Evolutionary conservation across 2,888 invertebrate species (phyloP).

Genomic region (Acrocyrtus sp.): DNA sequence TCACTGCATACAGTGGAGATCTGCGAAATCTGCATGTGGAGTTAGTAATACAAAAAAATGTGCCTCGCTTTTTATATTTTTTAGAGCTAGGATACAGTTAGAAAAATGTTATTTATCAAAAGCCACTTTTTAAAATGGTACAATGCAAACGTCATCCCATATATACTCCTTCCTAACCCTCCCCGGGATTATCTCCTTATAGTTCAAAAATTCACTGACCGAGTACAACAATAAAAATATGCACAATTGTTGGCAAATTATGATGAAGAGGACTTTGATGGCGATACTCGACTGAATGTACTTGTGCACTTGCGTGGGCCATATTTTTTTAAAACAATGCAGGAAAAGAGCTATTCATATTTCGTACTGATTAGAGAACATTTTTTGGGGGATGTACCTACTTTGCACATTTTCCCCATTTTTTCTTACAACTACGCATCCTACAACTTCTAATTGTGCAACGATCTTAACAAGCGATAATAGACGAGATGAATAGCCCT

Average conservation of each 20-base stretch:
- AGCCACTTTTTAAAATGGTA: too few relatives aligned
- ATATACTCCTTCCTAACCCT: not conserved
- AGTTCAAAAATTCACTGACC: slow-evolving; percentile 29
- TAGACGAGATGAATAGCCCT: not conserved
- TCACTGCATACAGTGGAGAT: too few relatives aligned
- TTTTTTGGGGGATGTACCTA: too few relatives aligned
- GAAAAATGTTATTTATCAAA: slow-evolving; percentile 18
- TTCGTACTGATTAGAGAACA: too few relatives aligned
- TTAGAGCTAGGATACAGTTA: slow-evolving; percentile 36
- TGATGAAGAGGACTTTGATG: not conserved
- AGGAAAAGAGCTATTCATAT: not conserved
- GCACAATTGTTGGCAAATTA: too few relatives aligned
- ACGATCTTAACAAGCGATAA: not conserved
- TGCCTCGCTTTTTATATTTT: not conserved
- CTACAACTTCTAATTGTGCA: not conserved
- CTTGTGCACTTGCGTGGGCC: not conserved
- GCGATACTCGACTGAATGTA: too few relatives aligned
- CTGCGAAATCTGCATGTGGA: too few relatives aligned
- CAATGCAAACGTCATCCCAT: slow-evolving; percentile 10
- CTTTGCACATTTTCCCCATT: not conserved
- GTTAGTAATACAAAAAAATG: too few relatives aligned
- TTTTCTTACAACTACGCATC: not conserved
- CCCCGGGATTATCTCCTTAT: not conserved
- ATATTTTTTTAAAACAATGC: not conserved
- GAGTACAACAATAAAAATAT: slow-evolving; percentile 15